Evolutionary conservation across 1,140 invertebrate genomes (phyloP).

Genomic region (Platorchestia sp.): DNA sequence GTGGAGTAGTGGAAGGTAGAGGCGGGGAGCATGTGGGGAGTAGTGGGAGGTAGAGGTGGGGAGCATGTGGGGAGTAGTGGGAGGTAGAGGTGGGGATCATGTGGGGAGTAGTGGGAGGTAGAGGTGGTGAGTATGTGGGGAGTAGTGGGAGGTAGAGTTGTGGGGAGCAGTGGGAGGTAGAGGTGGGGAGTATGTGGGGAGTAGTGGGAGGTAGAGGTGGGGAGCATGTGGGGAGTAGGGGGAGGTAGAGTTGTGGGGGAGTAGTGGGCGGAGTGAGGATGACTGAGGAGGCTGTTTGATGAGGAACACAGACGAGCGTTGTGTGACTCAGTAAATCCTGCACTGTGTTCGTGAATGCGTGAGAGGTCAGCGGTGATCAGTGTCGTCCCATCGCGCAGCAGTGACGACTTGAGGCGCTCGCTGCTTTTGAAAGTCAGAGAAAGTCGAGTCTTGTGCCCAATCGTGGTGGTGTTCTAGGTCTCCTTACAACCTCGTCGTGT

Average conservation of each 20-base stretch:
- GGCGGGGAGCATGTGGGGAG: not conserved
- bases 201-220: not conserved
- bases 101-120: slow-evolving; percentile 33
- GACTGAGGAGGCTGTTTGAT: slow-evolving; percentile 48
- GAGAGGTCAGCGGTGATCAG: slow-evolving; percentile 31
- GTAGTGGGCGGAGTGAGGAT: slow-evolving; percentile 49
- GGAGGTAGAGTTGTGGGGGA: not conserved
- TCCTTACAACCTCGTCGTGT: not conserved
- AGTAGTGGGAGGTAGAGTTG: not conserved
- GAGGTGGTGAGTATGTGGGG: slow-evolving; percentile 51
- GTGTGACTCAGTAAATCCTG: slow-evolving; percentile 43
- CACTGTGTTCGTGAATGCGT: slow-evolving; percentile 19
- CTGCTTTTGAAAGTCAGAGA: not conserved
- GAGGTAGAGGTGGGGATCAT: too few relatives aligned
- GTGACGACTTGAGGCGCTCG: not conserved
- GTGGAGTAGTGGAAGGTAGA: too few relatives aligned
- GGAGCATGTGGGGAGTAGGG: not conserved
- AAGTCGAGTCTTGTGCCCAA: not conserved
- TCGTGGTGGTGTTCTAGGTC: not conserved
- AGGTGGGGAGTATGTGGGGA: too few relatives aligned
- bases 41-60: too few relatives aligned
- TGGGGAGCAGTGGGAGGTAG: not conserved
- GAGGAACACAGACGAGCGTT: slow-evolving; percentile 52
- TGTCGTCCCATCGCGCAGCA: not conserved
- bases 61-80: not conserved